Conservation (phyloP, 30 jellyfish, hydroid and myxozoan species). For the Cassiopea andromeda region DNA sequence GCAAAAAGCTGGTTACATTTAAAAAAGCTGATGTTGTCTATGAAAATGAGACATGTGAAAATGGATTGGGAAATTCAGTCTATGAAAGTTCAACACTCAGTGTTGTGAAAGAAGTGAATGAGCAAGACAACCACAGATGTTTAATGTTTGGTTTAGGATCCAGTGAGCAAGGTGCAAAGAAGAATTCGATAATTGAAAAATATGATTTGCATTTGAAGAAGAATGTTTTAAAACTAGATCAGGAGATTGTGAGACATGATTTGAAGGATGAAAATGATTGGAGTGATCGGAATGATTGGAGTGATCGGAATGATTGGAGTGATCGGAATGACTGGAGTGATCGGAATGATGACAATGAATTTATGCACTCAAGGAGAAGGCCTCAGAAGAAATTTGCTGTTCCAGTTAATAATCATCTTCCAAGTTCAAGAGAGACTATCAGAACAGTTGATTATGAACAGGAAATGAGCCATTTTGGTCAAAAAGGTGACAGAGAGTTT, state of each 20-base stretch:
- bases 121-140: not conserved
- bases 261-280: not conserved
- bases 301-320: too few relatives aligned
- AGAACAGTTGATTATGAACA: not conserved
- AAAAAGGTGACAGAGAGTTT: not conserved
- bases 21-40: not conserved
- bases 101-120: not conserved
- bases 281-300: too few relatives aligned
- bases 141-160: not conserved
- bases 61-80: not conserved
- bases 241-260: not conserved
- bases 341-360: not conserved
- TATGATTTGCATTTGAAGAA: not conserved
- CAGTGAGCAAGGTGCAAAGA: not conserved
- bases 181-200: not conserved
- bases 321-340: too few relatives aligned
- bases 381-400: not conserved
- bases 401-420: not conserved
- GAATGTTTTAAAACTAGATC: not conserved
- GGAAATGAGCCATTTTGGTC: not conserved
- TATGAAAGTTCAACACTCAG: constrained; percentile 17
- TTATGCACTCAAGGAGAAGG: not conserved
- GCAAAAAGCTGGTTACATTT: constrained; percentile 39
- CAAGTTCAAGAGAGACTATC: not conserved
- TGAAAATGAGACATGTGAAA: not conserved